Evolutionary conservation across 2,797 vertebrate species (phyloP), one percentile per base, ranked within the genome.

Genomic region (Antennarius maculatus): DNA sequence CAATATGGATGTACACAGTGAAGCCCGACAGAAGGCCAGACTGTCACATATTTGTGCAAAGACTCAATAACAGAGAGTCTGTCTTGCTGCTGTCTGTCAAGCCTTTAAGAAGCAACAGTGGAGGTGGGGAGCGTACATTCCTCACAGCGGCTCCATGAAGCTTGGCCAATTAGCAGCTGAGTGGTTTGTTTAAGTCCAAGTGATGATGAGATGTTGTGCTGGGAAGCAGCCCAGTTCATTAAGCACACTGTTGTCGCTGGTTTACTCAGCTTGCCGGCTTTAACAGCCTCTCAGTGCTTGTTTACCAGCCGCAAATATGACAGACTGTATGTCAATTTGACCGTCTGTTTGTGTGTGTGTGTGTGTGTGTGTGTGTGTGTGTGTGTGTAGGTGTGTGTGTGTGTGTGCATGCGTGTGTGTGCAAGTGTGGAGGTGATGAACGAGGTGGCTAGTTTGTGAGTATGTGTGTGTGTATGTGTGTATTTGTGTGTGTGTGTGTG

Each of bases 251-350:
- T 88, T 80, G 87, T 88, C 89, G 81, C 62, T 48, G 87, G 91
- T 92, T 90, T 91, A 72, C 90, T 86, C 91, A 92, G 91, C 91
- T 91, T 92, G 90, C 85, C 66, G 84, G 84, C 86, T 90, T 86
- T 86, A 87, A 89, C 86, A 74, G 87, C 88, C 83, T 86, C 89
- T 83, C 82, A 53, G 66, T 34, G 74, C 81, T 86, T 92, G 88
- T 92, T 91, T 91, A 87, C 89, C 90, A 69, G 78, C 76, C 82
- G 75, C 88, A 91, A 91, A 91, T 91, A 91, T 88, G 88, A 89
- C 87, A 89, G 87, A 88, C 86, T 90, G 88, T 87, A 86, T 87
- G 90, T 90, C 85, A 91, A 86, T 91, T 89, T 90, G 90, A 89
- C 84, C 83, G 89, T 89, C 87, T 91, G 89, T 80, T 88, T 88